Base-by-base conservation (phyloP, 1,140 invertebrate genomes). In the Leptopilina clavipes region DNA sequence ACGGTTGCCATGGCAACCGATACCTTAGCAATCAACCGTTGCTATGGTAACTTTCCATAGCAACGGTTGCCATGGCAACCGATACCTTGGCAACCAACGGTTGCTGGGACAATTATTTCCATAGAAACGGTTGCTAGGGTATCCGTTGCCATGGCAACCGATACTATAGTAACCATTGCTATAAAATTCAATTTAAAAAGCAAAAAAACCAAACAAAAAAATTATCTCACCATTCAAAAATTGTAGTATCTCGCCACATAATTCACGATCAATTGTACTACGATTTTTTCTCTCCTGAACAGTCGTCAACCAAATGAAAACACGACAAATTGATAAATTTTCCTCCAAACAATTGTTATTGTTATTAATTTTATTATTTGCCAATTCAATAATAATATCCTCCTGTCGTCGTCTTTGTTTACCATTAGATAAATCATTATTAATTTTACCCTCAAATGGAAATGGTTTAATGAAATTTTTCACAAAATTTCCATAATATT, bases 381-480 rank as follows among this genome's bases (percentile, higher is more conserved):
- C 1, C 1, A 31, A 85, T 73, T 90, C 86, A 19, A 77, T n/a
- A n/a, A n/a, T n/a, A n/a, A n/a, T 71, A 65, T 87, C 84, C 11
- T 80, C 81, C 77, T 87, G 88, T 37, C 52, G 25, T 31, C 19
- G 56, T 81, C 74, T 80, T 71, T 54, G 71, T 71, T 31, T 5
- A 31, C 25, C 5, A 31, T 31, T 31, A n/a, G n/a, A n/a, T n/a
- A n/a, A n/a, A 31, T 31, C 5, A 31, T 31, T 8, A 9, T 40
- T 40, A 40, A 40, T 79, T 73, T 70, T 31, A 73, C 85, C 86
- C 81, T 19, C 85, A 83, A 92, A 93, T 2, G 93, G 93, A 82
- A 93, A 93, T 37, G 87, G 86, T n/a, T 81, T 83, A 8, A 92
- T 84, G 73, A 92, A 91, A 87, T 91, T 91, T 80, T 89, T 89